Percentiles rank a stretch among this genome's conserved stretches.
phyloP scores from a whole-genome alignment of 2,888 invertebrate genomes.

The Synanthedon myopaeformis region DNA sequence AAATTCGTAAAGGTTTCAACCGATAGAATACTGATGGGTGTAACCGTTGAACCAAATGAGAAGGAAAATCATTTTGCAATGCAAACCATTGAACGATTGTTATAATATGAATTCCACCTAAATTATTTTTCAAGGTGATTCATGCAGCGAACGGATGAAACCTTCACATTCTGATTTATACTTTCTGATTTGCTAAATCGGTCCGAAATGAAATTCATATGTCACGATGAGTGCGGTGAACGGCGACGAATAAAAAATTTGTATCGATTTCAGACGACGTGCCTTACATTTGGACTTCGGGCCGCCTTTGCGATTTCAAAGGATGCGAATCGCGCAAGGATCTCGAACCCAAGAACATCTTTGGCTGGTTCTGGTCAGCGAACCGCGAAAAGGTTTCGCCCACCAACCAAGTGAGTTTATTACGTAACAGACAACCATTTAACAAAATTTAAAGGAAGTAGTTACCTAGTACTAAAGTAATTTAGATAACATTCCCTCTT shows the following conservation, averaged over 20 bases:
- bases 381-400: slow-evolving; percentile 88
- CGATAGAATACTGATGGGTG: too few species aligned
- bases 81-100: neutral
- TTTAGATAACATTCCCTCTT: too few species aligned
- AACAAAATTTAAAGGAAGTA: too few species aligned
- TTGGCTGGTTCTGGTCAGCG: slow-evolving; percentile 95
- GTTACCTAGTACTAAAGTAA: too few species aligned
- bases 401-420: slow-evolving; percentile 73
- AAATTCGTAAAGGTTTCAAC: too few species aligned
- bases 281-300: slow-evolving; percentile 94
- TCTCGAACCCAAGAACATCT: slow-evolving; percentile 85
- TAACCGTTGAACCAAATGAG: too few species aligned
- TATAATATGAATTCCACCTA: neutral
- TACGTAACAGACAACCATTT: too few species aligned
- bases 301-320: slow-evolving; percentile 92
- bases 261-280: slow-evolving; percentile 75
- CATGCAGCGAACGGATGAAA: slow-evolving; percentile 10
- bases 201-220: slow-evolving; percentile 7
- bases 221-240: slow-evolving; percentile 5
- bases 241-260: neutral
- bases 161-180: slow-evolving; percentile 15
- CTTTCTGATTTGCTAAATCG: slow-evolving; percentile 10
- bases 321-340: slow-evolving; percentile 89
- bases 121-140: neutral
- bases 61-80: neutral